These are phyloP conservation scores for Buteo buteo DNA, from an alignment of 2,113 vertebrate genomes.

Conservation along the genomic window DNA sequence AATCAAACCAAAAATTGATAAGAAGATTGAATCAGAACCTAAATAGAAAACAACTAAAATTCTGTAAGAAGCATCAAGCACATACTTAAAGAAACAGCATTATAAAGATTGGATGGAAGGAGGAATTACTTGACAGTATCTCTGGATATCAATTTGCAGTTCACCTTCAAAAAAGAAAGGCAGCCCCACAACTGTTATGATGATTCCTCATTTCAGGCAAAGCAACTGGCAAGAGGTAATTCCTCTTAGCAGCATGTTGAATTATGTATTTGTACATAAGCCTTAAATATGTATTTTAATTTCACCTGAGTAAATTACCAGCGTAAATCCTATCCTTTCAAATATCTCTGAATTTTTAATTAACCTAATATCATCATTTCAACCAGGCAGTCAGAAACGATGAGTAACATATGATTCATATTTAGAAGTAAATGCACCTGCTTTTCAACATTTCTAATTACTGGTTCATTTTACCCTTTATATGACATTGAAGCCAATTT, in stretches of 20 bases:
- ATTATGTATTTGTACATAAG: constrained; percentile 39
- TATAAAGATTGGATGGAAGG: background rate
- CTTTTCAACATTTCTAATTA: constrained; percentile 4
- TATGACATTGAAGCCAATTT: background rate
- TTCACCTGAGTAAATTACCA: constrained; percentile 20
- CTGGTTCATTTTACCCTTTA: background rate
- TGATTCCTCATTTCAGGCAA: background rate
- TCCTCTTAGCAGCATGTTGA: background rate
- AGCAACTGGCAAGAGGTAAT: background rate
- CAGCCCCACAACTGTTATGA: background rate
- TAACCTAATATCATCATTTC: constrained; percentile 23
- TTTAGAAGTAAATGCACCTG: constrained; percentile 20
- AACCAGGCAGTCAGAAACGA: background rate
- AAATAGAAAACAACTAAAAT: background rate
- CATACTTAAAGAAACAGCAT: background rate
- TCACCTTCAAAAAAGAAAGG: background rate
- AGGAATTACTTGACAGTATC: background rate
- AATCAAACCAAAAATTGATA: background rate
- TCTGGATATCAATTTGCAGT: background rate
- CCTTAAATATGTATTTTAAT: constrained; percentile 30
- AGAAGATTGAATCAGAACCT: background rate
- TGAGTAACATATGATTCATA: constrained; percentile 18
- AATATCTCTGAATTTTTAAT: constrained; percentile 36
- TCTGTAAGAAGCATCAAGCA: background rate
- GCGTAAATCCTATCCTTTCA: constrained; percentile 21